Evolutionary conservation across 1,140 invertebrate genomes (phyloP), one percentile per base, ranked within the genome.

Genomic region (Nilaparvata lugens): DNA sequence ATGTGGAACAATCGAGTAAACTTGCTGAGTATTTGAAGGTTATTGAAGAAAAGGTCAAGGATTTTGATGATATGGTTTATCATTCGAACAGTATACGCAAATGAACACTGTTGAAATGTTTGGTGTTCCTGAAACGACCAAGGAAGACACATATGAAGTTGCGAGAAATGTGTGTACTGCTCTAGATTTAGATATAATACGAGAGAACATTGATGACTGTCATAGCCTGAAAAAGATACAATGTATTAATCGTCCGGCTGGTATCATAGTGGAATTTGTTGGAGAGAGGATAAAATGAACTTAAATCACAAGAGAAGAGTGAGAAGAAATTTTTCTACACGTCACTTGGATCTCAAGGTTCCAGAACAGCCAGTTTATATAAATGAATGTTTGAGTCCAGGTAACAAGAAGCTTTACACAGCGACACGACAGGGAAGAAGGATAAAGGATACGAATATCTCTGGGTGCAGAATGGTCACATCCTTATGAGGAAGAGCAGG

Each of bases 191-290:
- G 55, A 56, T 16, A 56, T 56, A 28, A 2, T 31, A 18, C 23
- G 55, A 2, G 55, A 56, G 9, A 56, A 14, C 7, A 35, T 56
- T 4, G 55, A 40, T 40, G 31, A 40, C 19, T 56, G 55, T 40
- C 55, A 56, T 56, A 28, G 55, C 16, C 35, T 56, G 55, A 40
- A 40, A 24, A 56, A 40, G 16, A 24, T 31, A 11, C 31, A 40
- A 16, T n/a, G 16, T 3, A n/a, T 5, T 18, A 40, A 19, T 21
- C 55, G 55, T 9, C 55, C 55, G 3, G 19, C 24, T 3, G 55
- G 55, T 28, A 56, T 56, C 18, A 56, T 56, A 3, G 55, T 18
- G n/a, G 40, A 56, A 40, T 56, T 60, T 53, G 35, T 61, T 19
- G 51, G 7, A 48, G 57, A 51, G 40, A 58, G 16, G 43, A 21